Conservation (phyloP, 2,797 vertebrate genomes). For the Sebastes dallii region DNA sequence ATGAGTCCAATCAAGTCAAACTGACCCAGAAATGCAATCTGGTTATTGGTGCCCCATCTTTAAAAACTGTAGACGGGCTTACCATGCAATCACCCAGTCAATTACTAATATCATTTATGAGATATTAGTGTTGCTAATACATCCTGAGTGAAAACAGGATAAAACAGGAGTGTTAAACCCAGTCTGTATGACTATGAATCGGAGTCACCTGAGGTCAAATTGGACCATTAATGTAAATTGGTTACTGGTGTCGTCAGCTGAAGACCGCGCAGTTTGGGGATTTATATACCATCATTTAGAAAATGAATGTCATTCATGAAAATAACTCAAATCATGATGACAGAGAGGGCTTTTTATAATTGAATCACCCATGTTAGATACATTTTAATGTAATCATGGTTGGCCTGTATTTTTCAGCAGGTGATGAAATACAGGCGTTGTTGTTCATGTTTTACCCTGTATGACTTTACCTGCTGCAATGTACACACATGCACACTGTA, state of each 20-base stretch:
- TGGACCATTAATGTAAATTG: conserved; percentile 34
- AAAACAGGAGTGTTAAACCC: not conserved
- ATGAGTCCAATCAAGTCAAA: not conserved
- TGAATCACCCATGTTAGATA: not conserved
- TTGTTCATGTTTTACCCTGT: not conserved
- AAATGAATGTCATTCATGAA: conserved; percentile 32
- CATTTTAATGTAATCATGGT: conserved; percentile 7
- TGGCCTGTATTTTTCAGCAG: not conserved
- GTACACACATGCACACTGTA: not conserved
- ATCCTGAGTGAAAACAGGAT: conserved; percentile 7
- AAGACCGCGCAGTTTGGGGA: conserved; percentile 9
- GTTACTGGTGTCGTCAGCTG: not conserved
- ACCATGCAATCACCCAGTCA: not conserved
- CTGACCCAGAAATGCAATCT: not conserved
- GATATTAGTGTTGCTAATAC: not conserved
- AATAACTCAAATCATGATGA: conserved; percentile 16
- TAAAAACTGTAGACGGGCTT: not conserved
- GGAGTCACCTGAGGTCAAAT: conserved; percentile 22
- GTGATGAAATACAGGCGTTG: not conserved
- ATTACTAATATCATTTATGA: not conserved
- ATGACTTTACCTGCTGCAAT: not conserved
- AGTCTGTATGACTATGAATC: not conserved
- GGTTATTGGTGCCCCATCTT: not conserved
- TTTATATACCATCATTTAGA: conserved; percentile 40
- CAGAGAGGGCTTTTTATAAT: not conserved